These are phyloP conservation scores for Phaonia tiefii DNA, from an alignment of 2,888 invertebrate species.

Conservation along the genomic window DNA sequence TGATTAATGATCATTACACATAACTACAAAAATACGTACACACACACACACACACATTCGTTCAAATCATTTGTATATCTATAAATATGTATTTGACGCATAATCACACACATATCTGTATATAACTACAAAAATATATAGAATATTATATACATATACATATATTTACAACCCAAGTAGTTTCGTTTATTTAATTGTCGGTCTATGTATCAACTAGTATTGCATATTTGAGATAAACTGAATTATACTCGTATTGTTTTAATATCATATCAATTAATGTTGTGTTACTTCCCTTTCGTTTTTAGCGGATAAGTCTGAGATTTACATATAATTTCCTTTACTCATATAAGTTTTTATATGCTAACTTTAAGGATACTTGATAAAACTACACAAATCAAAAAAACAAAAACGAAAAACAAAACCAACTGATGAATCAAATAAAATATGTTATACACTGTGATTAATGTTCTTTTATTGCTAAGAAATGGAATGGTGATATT, in stretches of 20 bases:
- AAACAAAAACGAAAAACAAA: slow-evolving; percentile 3
- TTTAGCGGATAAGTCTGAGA: neutral
- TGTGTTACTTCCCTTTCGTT: neutral
- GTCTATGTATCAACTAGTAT: neutral
- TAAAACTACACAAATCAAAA: slow-evolving; percentile 43
- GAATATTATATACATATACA: neutral
- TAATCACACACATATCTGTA: slow-evolving; percentile 27
- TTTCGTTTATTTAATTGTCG: slow-evolving; percentile 12
- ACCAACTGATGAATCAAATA: slow-evolving; percentile 47
- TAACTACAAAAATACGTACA: neutral
- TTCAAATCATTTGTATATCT: neutral
- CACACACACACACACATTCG: neutral
- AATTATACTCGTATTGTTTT: neutral
- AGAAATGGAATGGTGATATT: too few relatives aligned
- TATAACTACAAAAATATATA: neutral
- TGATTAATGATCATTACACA: slow-evolving; percentile 3
- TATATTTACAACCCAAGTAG: neutral
- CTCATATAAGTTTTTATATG: slow-evolving; percentile 10
- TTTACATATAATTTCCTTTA: slow-evolving; percentile 15
- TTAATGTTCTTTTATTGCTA: slow-evolving; percentile 26
- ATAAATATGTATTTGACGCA: neutral
- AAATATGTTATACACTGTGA: slow-evolving; percentile 60
- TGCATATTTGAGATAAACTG: neutral
- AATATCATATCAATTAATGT: neutral
- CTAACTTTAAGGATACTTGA: slow-evolving; percentile 12